phyloP scores from a whole-genome alignment of 2,113 vertebrate species.

The Phainopepla nitens region DNA sequence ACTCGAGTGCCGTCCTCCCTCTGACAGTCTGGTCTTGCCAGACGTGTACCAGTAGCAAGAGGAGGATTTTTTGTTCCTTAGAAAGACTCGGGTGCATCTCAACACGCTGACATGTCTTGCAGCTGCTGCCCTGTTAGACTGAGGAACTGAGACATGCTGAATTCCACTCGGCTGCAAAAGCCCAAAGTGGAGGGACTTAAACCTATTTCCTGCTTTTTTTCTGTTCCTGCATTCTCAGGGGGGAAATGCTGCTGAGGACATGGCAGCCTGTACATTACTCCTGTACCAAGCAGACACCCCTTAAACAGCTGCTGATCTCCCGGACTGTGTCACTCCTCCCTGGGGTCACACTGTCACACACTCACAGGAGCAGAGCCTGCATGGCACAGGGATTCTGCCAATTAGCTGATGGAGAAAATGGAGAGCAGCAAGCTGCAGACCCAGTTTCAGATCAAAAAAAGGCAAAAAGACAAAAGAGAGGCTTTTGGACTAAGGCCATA shows the following conservation, averaged over 20 bases:
- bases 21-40: not conserved
- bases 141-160: not conserved
- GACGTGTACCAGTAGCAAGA: not conserved
- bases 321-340: not conserved
- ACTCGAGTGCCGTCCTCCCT: not conserved
- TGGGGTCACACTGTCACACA: not conserved
- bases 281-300: not conserved
- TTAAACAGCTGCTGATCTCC: not conserved
- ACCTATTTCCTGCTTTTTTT: not conserved
- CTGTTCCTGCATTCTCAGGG: not conserved
- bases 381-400: not conserved
- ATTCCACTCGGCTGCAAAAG: not conserved
- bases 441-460: not conserved
- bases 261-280: rapidly evolving
- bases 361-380: not conserved
- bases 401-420: not conserved
- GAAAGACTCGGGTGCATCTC: not conserved
- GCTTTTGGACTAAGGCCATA: not conserved
- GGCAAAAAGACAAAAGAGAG: not conserved
- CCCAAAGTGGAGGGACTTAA: rapidly evolving
- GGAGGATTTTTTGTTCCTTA: not conserved
- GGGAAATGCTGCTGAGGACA: not conserved
- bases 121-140: not conserved
- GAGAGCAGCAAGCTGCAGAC: not conserved
- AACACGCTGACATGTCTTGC: rapidly evolving